These are phyloP conservation scores for Heliconius ismenius DNA, from an alignment of 2,888 invertebrate genomes.

Conservation along the genomic window DNA sequence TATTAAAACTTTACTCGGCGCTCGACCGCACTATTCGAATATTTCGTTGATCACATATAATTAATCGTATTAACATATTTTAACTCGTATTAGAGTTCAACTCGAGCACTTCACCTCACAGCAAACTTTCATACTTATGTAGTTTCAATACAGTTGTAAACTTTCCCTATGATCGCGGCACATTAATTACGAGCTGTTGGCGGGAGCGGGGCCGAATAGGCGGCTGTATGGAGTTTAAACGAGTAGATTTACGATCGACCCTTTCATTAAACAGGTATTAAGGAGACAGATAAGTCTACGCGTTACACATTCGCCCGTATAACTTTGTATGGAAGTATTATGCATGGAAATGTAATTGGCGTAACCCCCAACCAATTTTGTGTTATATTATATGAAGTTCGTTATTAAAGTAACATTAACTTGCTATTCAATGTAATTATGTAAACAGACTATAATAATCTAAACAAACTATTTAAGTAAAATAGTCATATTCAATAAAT, in stretches of 20 bases:
- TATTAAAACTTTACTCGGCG: constrained; percentile 41
- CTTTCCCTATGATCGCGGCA: constrained; percentile 74
- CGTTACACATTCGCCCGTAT: constrained; percentile 74
- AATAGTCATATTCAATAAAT: no score
- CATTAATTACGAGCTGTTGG: constrained; percentile 76
- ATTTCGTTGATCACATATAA: constrained; percentile 49
- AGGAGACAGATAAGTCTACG: constrained; percentile 75
- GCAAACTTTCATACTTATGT: constrained; percentile 75
- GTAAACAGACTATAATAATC: background rate
- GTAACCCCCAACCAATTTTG: constrained; percentile 60
- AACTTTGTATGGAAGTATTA: constrained; percentile 70
- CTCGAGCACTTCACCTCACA: constrained; percentile 70
- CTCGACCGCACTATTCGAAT: constrained; percentile 42
- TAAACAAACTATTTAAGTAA: no score
- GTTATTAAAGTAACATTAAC: constrained; percentile 32
- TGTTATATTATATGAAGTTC: constrained; percentile 54
- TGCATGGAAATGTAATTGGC: constrained; percentile 66
- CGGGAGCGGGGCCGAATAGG: constrained; percentile 69
- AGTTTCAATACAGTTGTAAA: constrained; percentile 78
- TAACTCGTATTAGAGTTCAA: constrained; percentile 71
- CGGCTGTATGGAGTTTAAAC: constrained; percentile 75
- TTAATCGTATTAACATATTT: constrained; percentile 68
- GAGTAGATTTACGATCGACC: constrained; percentile 81
- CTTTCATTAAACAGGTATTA: constrained; percentile 81
- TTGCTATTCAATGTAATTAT: background rate